Evolutionary conservation across 1,140 invertebrate species (phyloP).

Genomic region (Drosophila bocki): DNA sequence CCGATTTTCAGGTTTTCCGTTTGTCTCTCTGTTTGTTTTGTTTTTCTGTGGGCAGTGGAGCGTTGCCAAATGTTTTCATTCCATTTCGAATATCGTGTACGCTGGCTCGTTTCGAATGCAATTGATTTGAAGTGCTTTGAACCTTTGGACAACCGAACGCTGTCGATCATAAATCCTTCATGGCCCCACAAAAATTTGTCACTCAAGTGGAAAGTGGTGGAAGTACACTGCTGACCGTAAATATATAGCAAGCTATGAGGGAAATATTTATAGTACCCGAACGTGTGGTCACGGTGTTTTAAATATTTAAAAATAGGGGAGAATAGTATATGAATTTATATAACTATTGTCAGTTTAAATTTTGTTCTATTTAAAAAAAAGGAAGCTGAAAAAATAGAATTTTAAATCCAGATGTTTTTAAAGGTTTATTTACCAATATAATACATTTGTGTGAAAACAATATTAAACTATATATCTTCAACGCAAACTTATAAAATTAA

Average conservation of each 20-base stretch:
- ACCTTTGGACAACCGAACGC: conserved; percentile 43
- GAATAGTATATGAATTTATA: not conserved
- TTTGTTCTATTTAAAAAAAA: not conserved
- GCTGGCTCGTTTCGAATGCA: conserved; percentile 26
- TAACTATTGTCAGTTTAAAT: not conserved
- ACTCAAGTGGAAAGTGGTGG: conserved; percentile 69
- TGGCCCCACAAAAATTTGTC: conserved; percentile 32
- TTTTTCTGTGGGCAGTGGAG: conserved; percentile 49
- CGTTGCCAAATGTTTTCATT: conserved; percentile 55
- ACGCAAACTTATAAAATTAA: not conserved
- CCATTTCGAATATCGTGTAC: conserved; percentile 35
- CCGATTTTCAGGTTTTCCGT: conserved; percentile 15
- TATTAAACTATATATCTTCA: not conserved
- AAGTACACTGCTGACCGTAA: conserved; percentile 36
- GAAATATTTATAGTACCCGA: not conserved
- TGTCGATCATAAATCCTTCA: conserved; percentile 71
- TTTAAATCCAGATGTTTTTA: not conserved
- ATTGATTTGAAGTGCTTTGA: conserved; percentile 54
- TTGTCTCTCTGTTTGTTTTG: conserved; percentile 21
- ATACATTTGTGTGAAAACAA: not conserved
- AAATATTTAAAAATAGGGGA: not conserved
- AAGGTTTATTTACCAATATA: not conserved
- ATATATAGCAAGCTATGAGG: not conserved
- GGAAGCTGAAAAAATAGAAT: not conserved
- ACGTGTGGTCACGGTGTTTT: not conserved